A percentile compares a stretch with the other conserved stretches of the same genome.
These are phyloP conservation scores for Melipona beecheii DNA, from an alignment of 2,888 invertebrate genomes.

Conservation along the genomic window DNA sequence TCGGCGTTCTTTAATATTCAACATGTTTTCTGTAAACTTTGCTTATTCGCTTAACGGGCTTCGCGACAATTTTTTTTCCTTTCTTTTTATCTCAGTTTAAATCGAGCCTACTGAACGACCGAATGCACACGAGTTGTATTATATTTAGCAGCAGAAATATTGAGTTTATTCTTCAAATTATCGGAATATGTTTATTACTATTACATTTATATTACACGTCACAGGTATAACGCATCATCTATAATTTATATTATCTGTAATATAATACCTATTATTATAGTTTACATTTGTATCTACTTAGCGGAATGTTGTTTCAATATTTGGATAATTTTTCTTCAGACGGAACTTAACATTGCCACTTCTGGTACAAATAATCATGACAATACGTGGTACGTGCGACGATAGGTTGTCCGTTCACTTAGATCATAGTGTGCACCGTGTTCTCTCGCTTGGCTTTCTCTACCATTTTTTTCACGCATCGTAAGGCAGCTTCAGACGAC, in stretches of 20 bases:
- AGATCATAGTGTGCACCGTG: neutral
- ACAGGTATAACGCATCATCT: too few relatives aligned
- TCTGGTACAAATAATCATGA: neutral
- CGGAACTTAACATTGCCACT: neutral
- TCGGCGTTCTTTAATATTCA: constrained; percentile 15
- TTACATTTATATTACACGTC: too few relatives aligned
- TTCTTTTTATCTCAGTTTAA: too few relatives aligned
- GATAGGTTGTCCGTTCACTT: neutral
- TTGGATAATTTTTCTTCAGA: neutral
- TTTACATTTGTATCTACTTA: neutral
- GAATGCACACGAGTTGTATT: neutral
- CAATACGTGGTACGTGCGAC: neutral
- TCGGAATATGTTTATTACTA: too few relatives aligned
- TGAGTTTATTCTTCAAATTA: too few relatives aligned
- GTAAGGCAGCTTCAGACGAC: constrained; percentile 9
- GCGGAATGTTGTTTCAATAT: neutral
- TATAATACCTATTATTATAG: too few relatives aligned
- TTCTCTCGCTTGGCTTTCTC: neutral
- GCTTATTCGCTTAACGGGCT: constrained; percentile 1
- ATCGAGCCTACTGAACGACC: neutral
- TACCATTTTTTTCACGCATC: constrained; percentile 37
- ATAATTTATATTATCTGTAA: too few relatives aligned
- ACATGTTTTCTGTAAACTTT: constrained; percentile 6
- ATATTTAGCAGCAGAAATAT: too few relatives aligned
- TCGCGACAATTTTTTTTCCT: neutral